Conservation (phyloP, 1,140 invertebrate species). For the Drosophila baimaii region DNA sequence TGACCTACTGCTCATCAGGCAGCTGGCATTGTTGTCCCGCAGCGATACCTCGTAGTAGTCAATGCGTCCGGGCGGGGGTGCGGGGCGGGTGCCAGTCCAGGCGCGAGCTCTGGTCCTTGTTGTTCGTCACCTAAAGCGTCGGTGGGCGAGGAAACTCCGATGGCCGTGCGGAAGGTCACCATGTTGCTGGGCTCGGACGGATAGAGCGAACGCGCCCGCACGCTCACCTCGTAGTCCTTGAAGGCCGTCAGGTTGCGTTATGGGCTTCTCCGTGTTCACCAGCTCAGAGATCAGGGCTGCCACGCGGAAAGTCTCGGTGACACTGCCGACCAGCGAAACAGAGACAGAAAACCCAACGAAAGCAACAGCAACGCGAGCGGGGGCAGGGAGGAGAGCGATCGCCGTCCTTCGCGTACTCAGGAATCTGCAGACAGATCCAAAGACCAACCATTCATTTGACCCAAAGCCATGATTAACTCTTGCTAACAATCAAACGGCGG, state of each 20-base stretch:
- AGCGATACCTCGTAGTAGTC: slow-evolving; percentile 71
- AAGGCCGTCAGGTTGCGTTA: slow-evolving; percentile 62
- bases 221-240: slow-evolving; percentile 56
- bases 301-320: slow-evolving; percentile 38
- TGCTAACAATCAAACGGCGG: background rate
- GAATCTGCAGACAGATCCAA: slow-evolving; percentile 17
- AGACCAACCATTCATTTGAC: background rate
- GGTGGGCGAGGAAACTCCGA: slow-evolving; percentile 67
- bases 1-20: too few relatives aligned
- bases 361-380: slow-evolving; percentile 35
- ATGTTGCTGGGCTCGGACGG: slow-evolving; percentile 62
- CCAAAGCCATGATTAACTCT: background rate
- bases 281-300: slow-evolving; percentile 49
- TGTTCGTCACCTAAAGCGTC: slow-evolving; percentile 19
- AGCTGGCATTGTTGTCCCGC: too few relatives aligned
- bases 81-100: slow-evolving; percentile 51
- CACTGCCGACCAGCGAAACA: slow-evolving; percentile 23
- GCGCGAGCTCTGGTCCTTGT: slow-evolving; percentile 31
- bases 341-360: slow-evolving; percentile 31
- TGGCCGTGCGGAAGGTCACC: slow-evolving; percentile 53
- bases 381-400: slow-evolving; percentile 43
- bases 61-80: slow-evolving; percentile 50
- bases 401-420: slow-evolving; percentile 36
- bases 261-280: slow-evolving; percentile 57
- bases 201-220: slow-evolving; percentile 55